Evolutionary conservation across 30 jellyfish, hydroid and myxozoan genomes (phyloP).

Genomic region (Cassiopea andromeda): DNA sequence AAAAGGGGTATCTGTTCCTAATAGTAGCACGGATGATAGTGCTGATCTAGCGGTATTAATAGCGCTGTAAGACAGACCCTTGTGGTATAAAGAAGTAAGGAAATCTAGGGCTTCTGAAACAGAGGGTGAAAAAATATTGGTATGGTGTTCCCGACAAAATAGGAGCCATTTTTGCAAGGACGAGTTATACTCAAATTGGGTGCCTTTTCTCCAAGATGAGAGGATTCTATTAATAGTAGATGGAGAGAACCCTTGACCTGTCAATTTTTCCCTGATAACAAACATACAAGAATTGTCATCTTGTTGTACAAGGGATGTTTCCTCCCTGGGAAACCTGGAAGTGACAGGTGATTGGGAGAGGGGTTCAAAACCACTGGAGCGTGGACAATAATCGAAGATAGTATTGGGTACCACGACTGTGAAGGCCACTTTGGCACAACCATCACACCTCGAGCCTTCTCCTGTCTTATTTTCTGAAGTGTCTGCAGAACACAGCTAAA

Average conservation of each 20-base stretch:
- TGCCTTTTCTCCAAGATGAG: slow-evolving; percentile 42
- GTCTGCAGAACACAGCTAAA: slow-evolving; percentile 13
- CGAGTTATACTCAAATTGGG: slow-evolving; percentile 38
- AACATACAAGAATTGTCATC: slow-evolving; percentile 4
- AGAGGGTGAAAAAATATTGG: slow-evolving; percentile 23
- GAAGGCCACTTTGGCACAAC: slow-evolving; percentile 46
- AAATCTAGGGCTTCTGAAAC: slow-evolving; percentile 26
- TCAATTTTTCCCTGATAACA: slow-evolving; percentile 18
- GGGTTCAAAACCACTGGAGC: slow-evolving; percentile 41
- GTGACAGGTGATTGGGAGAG: slow-evolving; percentile 5
- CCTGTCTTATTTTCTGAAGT: slow-evolving; percentile 12
- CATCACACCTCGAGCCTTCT: slow-evolving; percentile 11
- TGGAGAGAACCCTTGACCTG: slow-evolving; percentile 35
- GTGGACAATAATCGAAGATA: background rate
- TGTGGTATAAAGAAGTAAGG: background rate
- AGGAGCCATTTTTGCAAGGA: slow-evolving; percentile 32
- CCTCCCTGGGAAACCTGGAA: slow-evolving; percentile 28
- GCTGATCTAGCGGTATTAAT: slow-evolving; percentile 54
- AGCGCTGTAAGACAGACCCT: slow-evolving; percentile 34
- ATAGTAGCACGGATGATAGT: slow-evolving; percentile 38
- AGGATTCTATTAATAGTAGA: slow-evolving; percentile 23
- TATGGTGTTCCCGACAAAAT: slow-evolving; percentile 10
- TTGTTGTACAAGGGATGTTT: slow-evolving; percentile 42
- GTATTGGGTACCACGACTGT: slow-evolving; percentile 54
- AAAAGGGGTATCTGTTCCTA: slow-evolving; percentile 27